These are phyloP conservation scores for Nephrotoma guestfalica DNA, from an alignment of 2,888 invertebrate species.

Conservation along the genomic window DNA sequence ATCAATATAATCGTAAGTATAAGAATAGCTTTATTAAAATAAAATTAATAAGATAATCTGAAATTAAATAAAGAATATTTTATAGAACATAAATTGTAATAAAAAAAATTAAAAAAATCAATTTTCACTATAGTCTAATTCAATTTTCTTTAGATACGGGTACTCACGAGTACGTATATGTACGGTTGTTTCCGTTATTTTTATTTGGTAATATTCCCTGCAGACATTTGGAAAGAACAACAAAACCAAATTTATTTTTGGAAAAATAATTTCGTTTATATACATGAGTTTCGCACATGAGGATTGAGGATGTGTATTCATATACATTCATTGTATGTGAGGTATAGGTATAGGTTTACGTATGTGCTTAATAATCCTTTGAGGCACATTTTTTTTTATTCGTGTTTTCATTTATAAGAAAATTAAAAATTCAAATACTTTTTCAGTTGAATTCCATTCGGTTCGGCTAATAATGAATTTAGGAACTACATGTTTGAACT, in stretches of 20 bases:
- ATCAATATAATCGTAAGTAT: too few species aligned
- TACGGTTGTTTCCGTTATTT: not conserved
- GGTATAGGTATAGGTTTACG: too few species aligned
- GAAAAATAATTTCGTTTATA: not conserved
- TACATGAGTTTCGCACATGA: not conserved
- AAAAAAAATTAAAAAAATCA: not conserved
- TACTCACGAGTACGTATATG: not conserved
- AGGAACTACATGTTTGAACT: too few species aligned
- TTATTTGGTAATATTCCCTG: not conserved
- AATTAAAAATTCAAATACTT: not conserved
- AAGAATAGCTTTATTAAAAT: too few species aligned
- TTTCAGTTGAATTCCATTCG: not conserved
- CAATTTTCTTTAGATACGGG: not conserved
- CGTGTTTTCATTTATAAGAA: not conserved
- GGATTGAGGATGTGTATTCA: not conserved
- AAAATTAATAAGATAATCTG: too few species aligned
- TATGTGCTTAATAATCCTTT: not conserved
- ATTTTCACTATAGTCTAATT: not conserved
- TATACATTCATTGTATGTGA: too few species aligned
- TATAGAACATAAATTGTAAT: not conserved
- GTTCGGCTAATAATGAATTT: not conserved
- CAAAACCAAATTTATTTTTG: not conserved
- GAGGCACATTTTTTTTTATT: not conserved
- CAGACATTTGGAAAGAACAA: not conserved
- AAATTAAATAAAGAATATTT: not conserved